These are phyloP conservation scores for Sturnus vulgaris DNA, from an alignment of 2,113 vertebrate genomes.

Conservation along the genomic window DNA sequence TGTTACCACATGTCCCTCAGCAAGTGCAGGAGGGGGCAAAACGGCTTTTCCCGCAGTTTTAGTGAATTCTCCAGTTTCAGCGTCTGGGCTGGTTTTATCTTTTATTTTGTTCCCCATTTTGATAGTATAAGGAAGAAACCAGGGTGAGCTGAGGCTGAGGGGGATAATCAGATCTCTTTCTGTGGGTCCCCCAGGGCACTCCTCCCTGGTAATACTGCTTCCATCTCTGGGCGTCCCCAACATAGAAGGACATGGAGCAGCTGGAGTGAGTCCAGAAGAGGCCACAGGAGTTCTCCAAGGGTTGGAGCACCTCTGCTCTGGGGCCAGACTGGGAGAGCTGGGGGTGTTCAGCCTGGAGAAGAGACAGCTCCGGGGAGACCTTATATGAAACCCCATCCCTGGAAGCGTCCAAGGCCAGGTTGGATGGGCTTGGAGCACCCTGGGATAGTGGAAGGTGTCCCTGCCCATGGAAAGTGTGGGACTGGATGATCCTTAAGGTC, in stretches of 20 bases:
- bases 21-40: background rate
- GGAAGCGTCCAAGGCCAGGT: background rate
- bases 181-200: no score
- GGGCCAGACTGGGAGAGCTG: background rate
- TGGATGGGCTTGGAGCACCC: background rate
- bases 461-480: background rate
- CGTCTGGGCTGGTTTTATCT: background rate
- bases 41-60: background rate
- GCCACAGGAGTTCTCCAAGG: background rate
- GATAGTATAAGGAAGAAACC: background rate
- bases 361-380: accelerated
- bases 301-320: background rate
- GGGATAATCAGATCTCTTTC: background rate
- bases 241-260: background rate
- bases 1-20: accelerated
- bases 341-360: background rate
- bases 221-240: background rate
- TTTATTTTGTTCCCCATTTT: background rate
- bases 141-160: background rate
- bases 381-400: background rate
- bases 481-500: background rate
- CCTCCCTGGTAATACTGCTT: background rate
- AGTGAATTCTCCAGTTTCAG: background rate
- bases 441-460: background rate
- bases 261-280: background rate